These are phyloP conservation scores for Brachylomia viminalis DNA, from an alignment of 2,888 invertebrate species.

Conservation along the genomic window DNA sequence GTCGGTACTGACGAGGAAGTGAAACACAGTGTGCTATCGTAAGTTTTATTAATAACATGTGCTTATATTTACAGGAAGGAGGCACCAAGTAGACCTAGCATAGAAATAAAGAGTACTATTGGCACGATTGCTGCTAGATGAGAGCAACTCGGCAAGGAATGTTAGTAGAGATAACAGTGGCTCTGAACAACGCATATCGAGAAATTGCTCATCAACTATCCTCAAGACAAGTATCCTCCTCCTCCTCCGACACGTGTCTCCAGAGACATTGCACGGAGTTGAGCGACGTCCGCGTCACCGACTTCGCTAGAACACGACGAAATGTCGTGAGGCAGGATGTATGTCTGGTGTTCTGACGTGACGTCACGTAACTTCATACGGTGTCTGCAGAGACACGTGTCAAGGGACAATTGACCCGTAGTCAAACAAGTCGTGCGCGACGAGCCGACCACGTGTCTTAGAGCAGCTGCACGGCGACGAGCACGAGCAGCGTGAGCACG, in stretches of 20 bases:
- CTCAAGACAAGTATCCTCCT: neutral
- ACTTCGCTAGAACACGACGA: neutral
- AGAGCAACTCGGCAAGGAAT: neutral
- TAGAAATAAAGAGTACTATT: conserved; percentile 2
- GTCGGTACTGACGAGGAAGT: too few species aligned
- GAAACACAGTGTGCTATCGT: conserved; percentile 18
- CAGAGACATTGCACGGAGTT: neutral
- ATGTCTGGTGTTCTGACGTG: neutral
- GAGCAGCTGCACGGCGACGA: conserved; percentile 56
- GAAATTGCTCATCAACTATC: too few species aligned
- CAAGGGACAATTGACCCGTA: neutral
- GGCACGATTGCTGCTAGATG: neutral
- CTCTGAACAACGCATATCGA: neutral
- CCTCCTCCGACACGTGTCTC: neutral
- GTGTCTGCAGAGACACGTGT: neutral
- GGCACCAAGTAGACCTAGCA: conserved; percentile 28
- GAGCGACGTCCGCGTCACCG: neutral
- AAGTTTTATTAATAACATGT: conserved; percentile 42
- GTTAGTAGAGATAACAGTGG: neutral
- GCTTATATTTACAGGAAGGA: conserved; percentile 54
- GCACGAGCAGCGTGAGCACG: conserved; percentile 70
- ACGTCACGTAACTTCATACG: neutral
- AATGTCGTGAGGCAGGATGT: neutral
- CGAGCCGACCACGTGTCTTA: conserved; percentile 18
- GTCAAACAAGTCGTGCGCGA: neutral